phyloP scores from a whole-genome alignment of 2,888 invertebrate genomes.

The Andrena minutula region DNA sequence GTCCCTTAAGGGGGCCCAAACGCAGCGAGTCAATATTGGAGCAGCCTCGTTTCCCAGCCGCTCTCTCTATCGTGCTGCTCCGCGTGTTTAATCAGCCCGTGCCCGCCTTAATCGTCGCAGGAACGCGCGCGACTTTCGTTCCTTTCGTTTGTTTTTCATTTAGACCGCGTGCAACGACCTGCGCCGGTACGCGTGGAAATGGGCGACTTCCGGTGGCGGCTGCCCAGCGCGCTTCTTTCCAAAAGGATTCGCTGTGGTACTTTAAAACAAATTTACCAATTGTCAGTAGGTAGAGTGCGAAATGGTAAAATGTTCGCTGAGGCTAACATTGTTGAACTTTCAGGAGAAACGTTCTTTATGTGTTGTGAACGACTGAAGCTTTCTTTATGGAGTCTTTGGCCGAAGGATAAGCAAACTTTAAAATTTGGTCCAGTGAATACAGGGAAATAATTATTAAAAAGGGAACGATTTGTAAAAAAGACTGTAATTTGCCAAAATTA shows the following conservation, averaged over 20 bases:
- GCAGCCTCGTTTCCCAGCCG: constrained; percentile 58
- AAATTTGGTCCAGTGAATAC: too few species aligned
- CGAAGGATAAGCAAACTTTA: too few species aligned
- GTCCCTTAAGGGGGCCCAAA: constrained; percentile 63
- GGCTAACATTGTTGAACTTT: too few species aligned
- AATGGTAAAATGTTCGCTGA: too few species aligned
- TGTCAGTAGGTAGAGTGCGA: too few species aligned
- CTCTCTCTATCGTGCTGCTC: constrained; percentile 34
- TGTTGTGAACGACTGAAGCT: too few species aligned
- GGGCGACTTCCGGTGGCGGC: neutral
- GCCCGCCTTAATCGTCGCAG: constrained; percentile 48
- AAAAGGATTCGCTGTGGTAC: neutral
- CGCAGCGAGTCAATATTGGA: constrained; percentile 64
- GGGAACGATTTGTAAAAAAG: too few species aligned
- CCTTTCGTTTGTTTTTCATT: constrained; percentile 51
- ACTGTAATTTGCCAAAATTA: too few species aligned
- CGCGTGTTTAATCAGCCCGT: constrained; percentile 53
- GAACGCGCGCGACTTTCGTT: constrained; percentile 19
- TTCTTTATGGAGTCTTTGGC: too few species aligned
- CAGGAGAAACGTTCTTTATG: too few species aligned
- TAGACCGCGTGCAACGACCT: neutral
- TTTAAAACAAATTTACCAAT: too few species aligned
- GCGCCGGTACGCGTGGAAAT: neutral
- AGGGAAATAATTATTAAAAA: too few species aligned
- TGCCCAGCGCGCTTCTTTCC: neutral